Evolutionary conservation across 1,140 invertebrate species (phyloP), one percentile per base, ranked within the genome.

Genomic region (Ridgeia piscesae): DNA sequence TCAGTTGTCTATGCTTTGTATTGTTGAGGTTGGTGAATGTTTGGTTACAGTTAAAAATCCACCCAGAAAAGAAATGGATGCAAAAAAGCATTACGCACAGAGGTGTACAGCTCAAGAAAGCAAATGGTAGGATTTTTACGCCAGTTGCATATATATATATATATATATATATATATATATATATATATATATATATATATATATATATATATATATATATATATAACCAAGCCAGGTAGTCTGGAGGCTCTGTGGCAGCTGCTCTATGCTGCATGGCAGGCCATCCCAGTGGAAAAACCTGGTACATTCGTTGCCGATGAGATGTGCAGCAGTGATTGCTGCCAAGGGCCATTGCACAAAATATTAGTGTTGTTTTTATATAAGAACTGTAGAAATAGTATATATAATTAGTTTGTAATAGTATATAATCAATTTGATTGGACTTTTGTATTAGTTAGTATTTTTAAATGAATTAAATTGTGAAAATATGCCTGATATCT

Each of bases 61-160:
- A 91, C 35, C 91, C 91, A 91, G 21, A 48, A 33, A 6, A 91
- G n/a, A 35, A 35, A 58, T 91, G 91, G 91, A 34, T 91, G 9
- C 91, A 91, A n/a, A 91, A 91, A 91, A 91, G 50, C 91, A 91
- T 42, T 34, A 91, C 33, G 8, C 91, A 91, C 50, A 35, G 91
- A 33, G 91, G 91, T 31, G 50, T 91, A 48, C 35, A 91, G n/a
- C 35, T 91, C 50, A 35, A 48, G 35, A 31, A 34, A n/a, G 91
- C 33, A n/a, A 17, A 91, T 42, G 91, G 91, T 91, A 35, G 0
- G 34, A 48, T 11, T n/a, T 48, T 48, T 31, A 42, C 35, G n/a
- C 48, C 35, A 34, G 33, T 33, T n/a, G 34, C 21, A 4, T 91
- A 27, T 34, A 4, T 4, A 42, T n/a, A n/a, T n/a, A n/a, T n/a